Percentiles rank a stretch among this genome's conserved stretches.
Evolutionary conservation across 1,140 invertebrate genomes (phyloP).

Genomic region (Pentalonia nigronervosa): DNA sequence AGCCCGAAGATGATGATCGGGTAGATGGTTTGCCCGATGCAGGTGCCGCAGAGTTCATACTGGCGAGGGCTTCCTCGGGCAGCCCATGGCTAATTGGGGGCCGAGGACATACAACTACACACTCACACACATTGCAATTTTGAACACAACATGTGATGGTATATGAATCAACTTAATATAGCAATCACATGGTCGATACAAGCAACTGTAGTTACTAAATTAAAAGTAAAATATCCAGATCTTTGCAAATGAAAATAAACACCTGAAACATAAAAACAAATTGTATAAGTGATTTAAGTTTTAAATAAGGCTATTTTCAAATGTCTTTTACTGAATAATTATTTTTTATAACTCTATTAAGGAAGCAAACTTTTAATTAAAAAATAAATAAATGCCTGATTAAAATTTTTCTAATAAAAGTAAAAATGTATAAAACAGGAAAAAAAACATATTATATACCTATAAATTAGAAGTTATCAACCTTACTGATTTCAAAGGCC

Average conservation of each 20-base stretch:
- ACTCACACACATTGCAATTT: constrained; percentile 25
- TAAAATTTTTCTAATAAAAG: no score
- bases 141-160: not conserved
- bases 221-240: not conserved
- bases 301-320: no score
- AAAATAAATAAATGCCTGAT: no score
- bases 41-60: constrained; percentile 74
- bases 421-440: no score
- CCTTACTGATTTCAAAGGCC: no score
- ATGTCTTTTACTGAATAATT: no score
- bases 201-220: constrained; percentile 14
- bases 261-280: constrained; percentile 36
- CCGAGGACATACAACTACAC: constrained; percentile 53
- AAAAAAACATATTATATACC: no score
- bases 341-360: no score
- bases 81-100: constrained; percentile 67
- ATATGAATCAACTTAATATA: not conserved
- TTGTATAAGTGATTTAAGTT: not conserved
- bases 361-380: no score
- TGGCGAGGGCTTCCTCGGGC: constrained; percentile 64
- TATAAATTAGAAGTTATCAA: no score
- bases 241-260: not conserved
- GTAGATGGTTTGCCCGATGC: constrained; percentile 72
- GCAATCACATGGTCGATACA: constrained; percentile 38
- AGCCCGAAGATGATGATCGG: constrained; percentile 80